Base-by-base conservation (phyloP, 2,113 vertebrate genomes). In the Benitochromis conjunctus region DNA sequence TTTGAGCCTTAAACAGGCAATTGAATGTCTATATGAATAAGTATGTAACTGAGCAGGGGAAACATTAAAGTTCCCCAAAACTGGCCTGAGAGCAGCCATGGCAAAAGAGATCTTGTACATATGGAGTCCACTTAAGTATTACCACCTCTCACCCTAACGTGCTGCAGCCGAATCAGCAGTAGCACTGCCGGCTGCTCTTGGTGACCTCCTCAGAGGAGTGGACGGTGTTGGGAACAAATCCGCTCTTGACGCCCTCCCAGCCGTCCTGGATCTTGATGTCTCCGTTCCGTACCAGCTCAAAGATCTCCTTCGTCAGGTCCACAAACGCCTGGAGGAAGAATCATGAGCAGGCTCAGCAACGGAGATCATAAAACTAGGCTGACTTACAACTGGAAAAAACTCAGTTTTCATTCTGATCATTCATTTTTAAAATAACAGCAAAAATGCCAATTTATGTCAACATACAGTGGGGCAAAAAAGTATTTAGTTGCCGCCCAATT, bases 241-340 rank as follows among this genome's bases (percentile, higher is more conserved):
- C 98, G 0, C 98, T 99, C 97, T 98, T 98, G 87, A 99, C 98
- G 31, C 98, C 98, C 95, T 99, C 98, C 98, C 98, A 99, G 83
- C 98, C 98, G 85, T 99, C 98, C 94, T 99, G 98, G 95, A 99
- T 98, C 18, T 97, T 97, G 92, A 99, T 98, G 58, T 99, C 98
- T n/a, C 98, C 98, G 57, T 95, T 95, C 85, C 97, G 98, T 81
- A 99, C 98, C 92, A 98, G 96, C 95, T 98, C 97, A 4, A 98
- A 99, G 91, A 99, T 99, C 84, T 99, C 98, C 83, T 96, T 96
- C 2, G 98, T 99, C 94, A 99, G 97, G 79, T 99, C 98, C 55
- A 98, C 98, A 93, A 99, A 99, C 41, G 98, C 94, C 93, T 95
- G 10, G 6, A 46, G 57, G 2, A 19, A 24, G 7, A 31, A 43